Conservation (phyloP, 2,113 vertebrate genomes). For the Neolamprologus ventralis region DNA sequence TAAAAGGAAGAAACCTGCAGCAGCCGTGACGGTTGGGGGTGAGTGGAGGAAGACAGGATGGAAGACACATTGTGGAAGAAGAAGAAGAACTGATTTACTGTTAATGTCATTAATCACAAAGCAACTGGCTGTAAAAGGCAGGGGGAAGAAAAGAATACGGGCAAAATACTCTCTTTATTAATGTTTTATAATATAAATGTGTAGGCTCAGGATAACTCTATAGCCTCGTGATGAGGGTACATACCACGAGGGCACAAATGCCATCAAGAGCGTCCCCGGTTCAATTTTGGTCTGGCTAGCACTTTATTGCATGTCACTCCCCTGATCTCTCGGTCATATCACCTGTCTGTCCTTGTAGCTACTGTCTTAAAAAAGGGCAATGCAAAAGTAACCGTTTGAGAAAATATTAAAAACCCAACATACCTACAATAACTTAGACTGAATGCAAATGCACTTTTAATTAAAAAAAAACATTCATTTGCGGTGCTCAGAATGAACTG, state of each 20-base stretch:
- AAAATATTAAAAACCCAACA: background rate
- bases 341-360: background rate
- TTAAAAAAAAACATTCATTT: background rate
- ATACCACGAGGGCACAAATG: background rate
- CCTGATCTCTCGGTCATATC: background rate
- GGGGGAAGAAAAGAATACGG: background rate
- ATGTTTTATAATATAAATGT: background rate
- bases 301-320: background rate
- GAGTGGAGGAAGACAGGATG: background rate
- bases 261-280: background rate
- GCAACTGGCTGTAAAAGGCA: background rate
- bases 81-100: background rate
- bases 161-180: background rate
- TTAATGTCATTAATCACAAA: background rate
- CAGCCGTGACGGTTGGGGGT: background rate
- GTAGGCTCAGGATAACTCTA: background rate
- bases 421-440: background rate
- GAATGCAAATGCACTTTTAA: background rate
- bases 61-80: background rate
- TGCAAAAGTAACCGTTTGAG: background rate
- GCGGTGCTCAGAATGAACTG: background rate
- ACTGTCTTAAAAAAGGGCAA: background rate
- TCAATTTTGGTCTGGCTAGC: background rate
- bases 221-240: background rate
- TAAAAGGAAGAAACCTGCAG: background rate